Percentiles rank a stretch among this genome's conserved stretches.
Conservation (phyloP, 1,140 invertebrate genomes). For the Ips typographus region DNA sequence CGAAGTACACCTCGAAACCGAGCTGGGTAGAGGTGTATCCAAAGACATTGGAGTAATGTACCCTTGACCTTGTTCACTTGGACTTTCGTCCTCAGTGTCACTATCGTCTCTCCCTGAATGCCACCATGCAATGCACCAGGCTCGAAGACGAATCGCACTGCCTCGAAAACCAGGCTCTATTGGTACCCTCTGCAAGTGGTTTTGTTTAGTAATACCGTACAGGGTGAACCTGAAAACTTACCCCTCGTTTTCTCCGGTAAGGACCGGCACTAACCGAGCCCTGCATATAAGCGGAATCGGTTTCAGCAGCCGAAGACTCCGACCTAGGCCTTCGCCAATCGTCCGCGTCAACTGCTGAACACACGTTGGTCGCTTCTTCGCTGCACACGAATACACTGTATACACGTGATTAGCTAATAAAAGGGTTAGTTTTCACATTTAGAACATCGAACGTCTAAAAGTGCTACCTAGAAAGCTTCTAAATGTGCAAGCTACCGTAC, state of each 20-base stretch:
- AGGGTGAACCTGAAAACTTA: conserved; percentile 38
- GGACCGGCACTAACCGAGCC: conserved; percentile 55
- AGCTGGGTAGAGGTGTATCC: conserved; percentile 81
- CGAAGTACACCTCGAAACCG: conserved; percentile 79
- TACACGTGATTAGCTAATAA: conserved; percentile 42
- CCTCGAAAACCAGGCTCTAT: conserved; percentile 34
- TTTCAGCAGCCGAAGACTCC: conserved; percentile 69
- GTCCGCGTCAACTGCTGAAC: conserved; percentile 61
- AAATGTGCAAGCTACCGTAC: conserved; percentile 35
- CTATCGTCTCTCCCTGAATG: conserved; percentile 78
- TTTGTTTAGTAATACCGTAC: neutral
- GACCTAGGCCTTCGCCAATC: conserved; percentile 74
- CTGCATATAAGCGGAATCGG: conserved; percentile 72
- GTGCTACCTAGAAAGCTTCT: conserved; percentile 36
- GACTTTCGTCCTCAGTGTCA: conserved; percentile 70
- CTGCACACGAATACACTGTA: conserved; percentile 54
- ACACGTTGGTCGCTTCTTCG: conserved; percentile 57
- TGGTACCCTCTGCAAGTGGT: conserved; percentile 13
- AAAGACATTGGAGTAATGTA: conserved; percentile 81
- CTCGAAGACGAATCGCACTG: conserved; percentile 56
- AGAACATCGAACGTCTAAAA: conserved; percentile 41
- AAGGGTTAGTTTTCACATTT: conserved; percentile 37
- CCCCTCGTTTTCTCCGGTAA: conserved; percentile 53
- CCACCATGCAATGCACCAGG: conserved; percentile 85
- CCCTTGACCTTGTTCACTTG: conserved; percentile 66